Evolutionary conservation across 2,113 vertebrate genomes (phyloP), one percentile per base, ranked within the genome.

Genomic region (Anolis carolinensis): DNA sequence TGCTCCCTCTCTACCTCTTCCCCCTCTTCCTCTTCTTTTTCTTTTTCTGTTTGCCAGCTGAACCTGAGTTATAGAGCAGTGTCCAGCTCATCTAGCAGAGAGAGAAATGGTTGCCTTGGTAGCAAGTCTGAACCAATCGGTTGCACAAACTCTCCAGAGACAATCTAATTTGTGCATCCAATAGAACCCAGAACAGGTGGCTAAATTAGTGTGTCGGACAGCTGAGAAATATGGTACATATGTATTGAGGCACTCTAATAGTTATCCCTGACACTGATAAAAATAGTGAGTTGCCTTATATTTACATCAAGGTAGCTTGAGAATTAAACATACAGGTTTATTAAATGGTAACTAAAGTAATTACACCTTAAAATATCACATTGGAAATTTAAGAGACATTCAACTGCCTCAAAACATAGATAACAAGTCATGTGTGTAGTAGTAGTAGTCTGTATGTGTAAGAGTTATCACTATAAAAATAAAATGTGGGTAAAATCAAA

Each of bases 141-240:
- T 94, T 90, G 89, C 94, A 88, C 16, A 89, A 88, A 86, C 87
- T 97, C 95, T 94, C 94, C 87, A 87, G 91, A 95, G 96, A 96
- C 93, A 87, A 90, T 94, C 94, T 96, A 96, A 97, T 96, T 95
- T 95, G 95, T 94, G 93, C 94, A 92, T 89, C 87, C 93, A 93
- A 95, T 86, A 94, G 91, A 93, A 91, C 92, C 92, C 92, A 89
- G 92, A 96, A 96, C 96, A 97, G 96, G 96, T 97, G 96, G 96
- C 93, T 93, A 94, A 95, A 95, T 92, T 93, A 93, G 92, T 91
- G 78, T 87, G 94, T 94, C 91, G 96, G 94, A 95, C 94, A 95
- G 91, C 94, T 92, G 91, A 93, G 91, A 94, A 94, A 65, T 83
- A 87, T 72, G 78, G 55, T 77, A 79, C 75, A 83, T 86, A 70